Conservation (phyloP, 2,888 invertebrate species). For the Pristionchus fissidentatus region DNA sequence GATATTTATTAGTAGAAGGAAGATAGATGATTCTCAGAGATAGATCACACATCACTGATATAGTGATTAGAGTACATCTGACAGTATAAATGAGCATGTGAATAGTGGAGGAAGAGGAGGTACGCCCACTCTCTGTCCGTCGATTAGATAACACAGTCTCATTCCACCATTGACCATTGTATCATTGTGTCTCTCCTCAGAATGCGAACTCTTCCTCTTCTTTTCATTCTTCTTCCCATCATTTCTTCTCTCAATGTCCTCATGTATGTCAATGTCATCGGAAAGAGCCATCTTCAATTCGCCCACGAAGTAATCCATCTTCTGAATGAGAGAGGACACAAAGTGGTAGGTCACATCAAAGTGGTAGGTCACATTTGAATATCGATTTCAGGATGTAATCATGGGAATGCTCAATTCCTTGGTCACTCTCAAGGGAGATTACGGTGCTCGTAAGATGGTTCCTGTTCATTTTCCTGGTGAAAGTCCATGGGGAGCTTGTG, state of each 20-base stretch:
- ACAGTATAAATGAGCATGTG: background rate
- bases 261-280: slow-evolving; percentile 56
- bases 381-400: background rate
- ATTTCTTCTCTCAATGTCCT: slow-evolving; percentile 53
- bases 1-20: background rate
- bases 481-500: slow-evolving; percentile 28
- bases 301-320: slow-evolving; percentile 57
- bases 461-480: background rate
- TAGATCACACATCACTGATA: slow-evolving; percentile 15
- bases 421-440: background rate
- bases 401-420: slow-evolving; percentile 9
- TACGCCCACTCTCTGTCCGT: no score
- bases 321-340: slow-evolving; percentile 59
- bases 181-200: background rate
- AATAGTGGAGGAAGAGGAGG: background rate
- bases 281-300: slow-evolving; percentile 62
- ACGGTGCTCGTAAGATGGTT: background rate
- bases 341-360: slow-evolving; percentile 56
- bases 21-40: background rate
- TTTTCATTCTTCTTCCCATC: background rate
- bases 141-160: slow-evolving; percentile 26
- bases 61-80: background rate
- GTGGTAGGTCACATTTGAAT: background rate
- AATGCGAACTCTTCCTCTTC: slow-evolving; percentile 6
- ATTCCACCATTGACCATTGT: background rate